These are phyloP conservation scores for Hylomyscus alleni DNA, from an alignment of 2,797 vertebrate species.

Conservation along the genomic window DNA sequence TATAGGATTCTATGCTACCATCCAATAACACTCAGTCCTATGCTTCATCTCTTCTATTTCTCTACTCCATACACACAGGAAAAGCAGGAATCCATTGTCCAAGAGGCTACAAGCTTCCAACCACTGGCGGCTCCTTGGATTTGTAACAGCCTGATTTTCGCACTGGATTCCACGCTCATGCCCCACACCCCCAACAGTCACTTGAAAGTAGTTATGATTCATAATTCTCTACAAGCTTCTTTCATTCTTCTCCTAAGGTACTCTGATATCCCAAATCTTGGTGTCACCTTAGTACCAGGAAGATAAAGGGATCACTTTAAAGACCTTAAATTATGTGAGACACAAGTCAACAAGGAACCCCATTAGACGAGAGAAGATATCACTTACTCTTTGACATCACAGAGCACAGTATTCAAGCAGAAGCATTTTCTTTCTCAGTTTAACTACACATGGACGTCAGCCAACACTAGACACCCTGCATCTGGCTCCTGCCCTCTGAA, in stretches of 20 bases:
- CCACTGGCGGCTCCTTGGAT: constrained; percentile 25
- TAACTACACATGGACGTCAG: constrained; percentile 1
- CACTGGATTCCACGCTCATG: background rate
- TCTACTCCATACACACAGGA: constrained; percentile 5
- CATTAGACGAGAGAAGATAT: background rate
- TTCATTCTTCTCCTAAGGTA: constrained; percentile 56
- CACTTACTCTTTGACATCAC: constrained; percentile 32
- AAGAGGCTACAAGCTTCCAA: constrained; percentile 19
- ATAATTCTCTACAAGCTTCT: constrained; percentile 17
- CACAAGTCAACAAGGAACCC: constrained; percentile 38
- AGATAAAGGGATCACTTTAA: constrained; percentile 54
- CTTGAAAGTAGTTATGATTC: constrained; percentile 37
- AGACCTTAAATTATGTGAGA: constrained; percentile 32
- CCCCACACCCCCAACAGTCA: background rate
- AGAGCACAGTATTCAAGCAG: constrained; percentile 27
- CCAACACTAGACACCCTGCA: constrained; percentile 38
- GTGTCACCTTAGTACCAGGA: constrained; percentile 48
- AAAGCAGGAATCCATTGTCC: constrained; percentile 78
- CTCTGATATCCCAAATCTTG: constrained; percentile 45
- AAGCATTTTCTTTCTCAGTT: constrained; percentile 51
- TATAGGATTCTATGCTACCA: constrained; percentile 81
- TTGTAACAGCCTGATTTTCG: background rate
- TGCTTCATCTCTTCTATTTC: constrained; percentile 79
- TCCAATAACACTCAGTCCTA: constrained; percentile 72
- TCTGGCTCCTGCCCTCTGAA: background rate